phyloP scores from a whole-genome alignment of 2,797 vertebrate species.

The Trichosurus vulpecula region DNA sequence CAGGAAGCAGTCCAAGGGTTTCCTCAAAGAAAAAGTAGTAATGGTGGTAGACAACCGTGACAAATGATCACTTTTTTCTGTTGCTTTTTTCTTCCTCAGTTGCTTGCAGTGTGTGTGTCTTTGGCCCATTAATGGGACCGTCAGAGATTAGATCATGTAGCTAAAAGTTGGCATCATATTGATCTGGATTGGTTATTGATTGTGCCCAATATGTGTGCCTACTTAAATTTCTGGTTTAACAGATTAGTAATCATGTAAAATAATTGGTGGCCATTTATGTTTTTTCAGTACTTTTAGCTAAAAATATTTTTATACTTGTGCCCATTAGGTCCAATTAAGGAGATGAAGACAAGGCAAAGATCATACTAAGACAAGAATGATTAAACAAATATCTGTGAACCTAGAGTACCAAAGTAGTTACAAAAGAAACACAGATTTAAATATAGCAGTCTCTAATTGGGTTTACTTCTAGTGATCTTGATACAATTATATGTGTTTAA shows the following conservation, averaged over 20 bases:
- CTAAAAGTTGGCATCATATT: neutral
- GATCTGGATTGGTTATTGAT: neutral
- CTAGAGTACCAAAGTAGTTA: neutral
- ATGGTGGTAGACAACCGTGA: neutral
- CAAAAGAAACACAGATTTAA: neutral
- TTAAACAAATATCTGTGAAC: neutral
- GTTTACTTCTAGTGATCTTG: neutral
- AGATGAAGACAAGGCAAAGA: neutral
- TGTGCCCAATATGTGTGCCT: neutral
- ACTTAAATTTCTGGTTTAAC: neutral
- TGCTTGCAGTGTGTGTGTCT: neutral
- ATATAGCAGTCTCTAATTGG: neutral
- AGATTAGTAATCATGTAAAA: neutral
- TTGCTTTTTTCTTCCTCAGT: accelerated
- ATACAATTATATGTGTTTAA: neutral
- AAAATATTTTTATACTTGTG: neutral
- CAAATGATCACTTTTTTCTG: neutral
- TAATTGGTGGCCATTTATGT: neutral
- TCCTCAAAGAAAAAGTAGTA: neutral
- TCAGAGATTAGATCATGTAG: neutral
- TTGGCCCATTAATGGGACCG: neutral
- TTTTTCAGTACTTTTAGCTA: neutral
- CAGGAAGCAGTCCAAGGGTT: neutral
- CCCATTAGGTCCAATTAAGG: neutral
- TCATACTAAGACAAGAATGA: neutral